Evolutionary conservation across 2,797 vertebrate species (phyloP).

Genomic region (Leptodactylus fallax): DNA sequence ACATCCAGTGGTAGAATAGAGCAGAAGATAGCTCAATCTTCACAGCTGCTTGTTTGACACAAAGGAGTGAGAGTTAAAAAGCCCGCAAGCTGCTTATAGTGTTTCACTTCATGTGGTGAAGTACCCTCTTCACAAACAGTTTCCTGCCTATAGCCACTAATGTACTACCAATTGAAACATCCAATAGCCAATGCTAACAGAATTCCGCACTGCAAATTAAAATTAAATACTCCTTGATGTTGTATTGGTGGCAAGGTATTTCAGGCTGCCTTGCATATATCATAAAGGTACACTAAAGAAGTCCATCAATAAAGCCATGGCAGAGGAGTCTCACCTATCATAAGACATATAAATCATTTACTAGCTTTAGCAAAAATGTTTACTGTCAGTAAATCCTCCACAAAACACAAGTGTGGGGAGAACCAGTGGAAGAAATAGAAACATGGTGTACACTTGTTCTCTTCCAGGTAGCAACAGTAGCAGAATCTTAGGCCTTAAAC

Average conservation of each 20-base stretch:
- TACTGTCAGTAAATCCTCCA: background rate
- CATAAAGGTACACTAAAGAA: conserved; percentile 33
- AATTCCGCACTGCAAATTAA: conserved; percentile 48
- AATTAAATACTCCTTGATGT: conserved; percentile 39
- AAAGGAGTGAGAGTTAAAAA: conserved; percentile 63
- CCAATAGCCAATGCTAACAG: conserved; percentile 53
- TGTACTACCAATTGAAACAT: conserved; percentile 56
- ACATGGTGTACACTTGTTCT: background rate
- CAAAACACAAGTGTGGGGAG: background rate
- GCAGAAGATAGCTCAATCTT: conserved; percentile 64
- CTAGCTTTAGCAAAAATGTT: background rate
- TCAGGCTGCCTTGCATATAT: conserved; percentile 37
- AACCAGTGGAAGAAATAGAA: background rate
- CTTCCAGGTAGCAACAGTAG: background rate
- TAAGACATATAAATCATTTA: background rate
- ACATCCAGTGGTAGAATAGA: conserved; percentile 63
- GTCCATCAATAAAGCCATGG: background rate
- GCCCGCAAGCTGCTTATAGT: conserved; percentile 62
- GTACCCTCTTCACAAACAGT: conserved; percentile 63
- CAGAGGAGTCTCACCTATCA: background rate
- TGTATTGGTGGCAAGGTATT: conserved; percentile 18
- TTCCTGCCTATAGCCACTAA: conserved; percentile 60
- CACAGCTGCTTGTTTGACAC: conserved; percentile 64
- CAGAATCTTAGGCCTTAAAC: too few relatives aligned
- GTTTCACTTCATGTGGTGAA: conserved; percentile 61